Evolutionary conservation across 2,113 vertebrate genomes (phyloP).

Genomic region (Phaethornis superciliosus): DNA sequence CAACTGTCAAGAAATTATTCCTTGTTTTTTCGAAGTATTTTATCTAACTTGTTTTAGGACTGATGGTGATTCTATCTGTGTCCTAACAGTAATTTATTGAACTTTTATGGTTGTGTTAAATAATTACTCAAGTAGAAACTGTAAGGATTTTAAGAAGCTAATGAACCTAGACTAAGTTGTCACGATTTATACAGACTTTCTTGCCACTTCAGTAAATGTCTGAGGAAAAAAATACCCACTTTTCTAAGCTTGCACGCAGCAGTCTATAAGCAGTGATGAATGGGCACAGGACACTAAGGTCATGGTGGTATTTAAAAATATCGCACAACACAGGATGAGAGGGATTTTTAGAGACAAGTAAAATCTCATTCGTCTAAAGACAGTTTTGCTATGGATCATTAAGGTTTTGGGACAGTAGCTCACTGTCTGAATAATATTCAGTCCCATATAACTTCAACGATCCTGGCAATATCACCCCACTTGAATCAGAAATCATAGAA

Average conservation of each 20-base stretch:
- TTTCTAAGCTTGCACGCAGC: not conserved
- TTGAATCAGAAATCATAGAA: not conserved
- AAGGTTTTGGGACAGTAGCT: not conserved
- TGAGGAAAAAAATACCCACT: not conserved
- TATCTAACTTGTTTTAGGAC: not conserved
- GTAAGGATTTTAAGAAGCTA: not conserved
- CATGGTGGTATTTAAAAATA: not conserved
- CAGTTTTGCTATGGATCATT: not conserved
- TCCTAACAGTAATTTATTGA: constrained; percentile 18
- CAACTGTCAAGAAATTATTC: not conserved
- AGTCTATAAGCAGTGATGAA: not conserved
- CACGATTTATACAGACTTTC: not conserved
- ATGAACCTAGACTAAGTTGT: not conserved
- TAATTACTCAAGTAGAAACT: not conserved
- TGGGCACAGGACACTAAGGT: not conserved
- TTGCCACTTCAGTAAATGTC: not conserved
- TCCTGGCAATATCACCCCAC: not conserved
- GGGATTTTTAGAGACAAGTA: not conserved
- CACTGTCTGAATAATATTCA: not conserved
- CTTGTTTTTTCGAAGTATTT: not conserved
- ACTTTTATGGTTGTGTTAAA: not conserved
- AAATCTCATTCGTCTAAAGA: not conserved
- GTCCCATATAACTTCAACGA: not conserved
- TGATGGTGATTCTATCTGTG: not conserved
- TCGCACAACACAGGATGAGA: not conserved